These are phyloP conservation scores for Hirtodrosophila trivittata DNA, from an alignment of 2,888 invertebrate species.

Conservation along the genomic window DNA sequence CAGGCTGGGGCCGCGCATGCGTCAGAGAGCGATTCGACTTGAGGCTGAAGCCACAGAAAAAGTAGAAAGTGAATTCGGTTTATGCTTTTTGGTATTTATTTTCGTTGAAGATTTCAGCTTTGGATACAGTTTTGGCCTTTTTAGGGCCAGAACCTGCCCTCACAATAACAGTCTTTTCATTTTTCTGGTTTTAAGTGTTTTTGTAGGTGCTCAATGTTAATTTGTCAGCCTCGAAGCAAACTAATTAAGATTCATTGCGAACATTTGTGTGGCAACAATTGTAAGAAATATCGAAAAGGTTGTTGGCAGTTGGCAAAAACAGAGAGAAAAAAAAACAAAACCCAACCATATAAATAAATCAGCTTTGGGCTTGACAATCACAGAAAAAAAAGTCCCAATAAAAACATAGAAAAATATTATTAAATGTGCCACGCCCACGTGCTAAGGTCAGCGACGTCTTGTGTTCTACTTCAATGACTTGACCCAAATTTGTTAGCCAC, in stretches of 20 bases:
- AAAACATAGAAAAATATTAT: slow-evolving; percentile 10
- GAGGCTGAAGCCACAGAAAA: slow-evolving; percentile 51
- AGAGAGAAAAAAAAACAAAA: neutral
- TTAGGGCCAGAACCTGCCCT: slow-evolving; percentile 41
- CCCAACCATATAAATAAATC: slow-evolving; percentile 7
- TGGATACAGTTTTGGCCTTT: neutral
- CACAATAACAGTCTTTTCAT: slow-evolving; percentile 18
- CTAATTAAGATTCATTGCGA: slow-evolving; percentile 74
- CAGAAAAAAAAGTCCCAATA: slow-evolving; percentile 6
- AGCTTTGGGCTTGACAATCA: slow-evolving; percentile 34
- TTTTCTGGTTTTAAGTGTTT: slow-evolving; percentile 1
- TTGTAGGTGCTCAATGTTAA: slow-evolving; percentile 57
- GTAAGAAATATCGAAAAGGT: slow-evolving; percentile 48
- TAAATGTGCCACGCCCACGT: slow-evolving; percentile 58
- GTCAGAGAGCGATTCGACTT: slow-evolving; percentile 33
- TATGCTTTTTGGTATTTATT: neutral
- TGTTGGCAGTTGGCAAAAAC: slow-evolving; percentile 43
- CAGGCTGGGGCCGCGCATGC: slow-evolving; percentile 59
- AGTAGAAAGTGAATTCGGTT: slow-evolving; percentile 69
- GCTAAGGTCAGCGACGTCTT: slow-evolving; percentile 60
- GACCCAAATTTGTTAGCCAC: slow-evolving; percentile 62
- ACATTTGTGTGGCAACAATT: slow-evolving; percentile 60
- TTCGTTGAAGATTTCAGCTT: neutral
- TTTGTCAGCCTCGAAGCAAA: slow-evolving; percentile 59
- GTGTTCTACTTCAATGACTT: slow-evolving; percentile 73